These are phyloP conservation scores for Cydia pomonella DNA, from an alignment of 1,140 invertebrate species.

Conservation along the genomic window DNA sequence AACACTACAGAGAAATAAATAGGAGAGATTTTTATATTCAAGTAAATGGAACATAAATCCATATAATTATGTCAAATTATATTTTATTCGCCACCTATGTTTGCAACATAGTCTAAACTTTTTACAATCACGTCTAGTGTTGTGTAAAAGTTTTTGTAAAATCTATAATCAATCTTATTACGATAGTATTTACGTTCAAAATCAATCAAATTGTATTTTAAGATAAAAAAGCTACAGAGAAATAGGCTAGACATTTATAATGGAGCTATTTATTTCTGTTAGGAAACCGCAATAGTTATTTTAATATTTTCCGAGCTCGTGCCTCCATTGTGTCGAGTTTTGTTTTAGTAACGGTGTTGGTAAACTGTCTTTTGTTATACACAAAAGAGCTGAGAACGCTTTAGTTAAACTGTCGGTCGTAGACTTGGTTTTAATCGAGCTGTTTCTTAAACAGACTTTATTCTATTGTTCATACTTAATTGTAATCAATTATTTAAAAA, in stretches of 20 bases:
- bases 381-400: conserved; percentile 14
- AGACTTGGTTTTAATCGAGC: neutral
- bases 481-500: neutral
- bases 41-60: too few species aligned
- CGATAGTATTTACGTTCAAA: neutral
- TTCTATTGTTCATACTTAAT: neutral
- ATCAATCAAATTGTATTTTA: neutral
- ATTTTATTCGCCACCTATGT: neutral
- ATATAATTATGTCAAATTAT: neutral
- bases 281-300: conserved; percentile 17
- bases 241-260: conserved; percentile 13
- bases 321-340: neutral
- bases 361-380: conserved; percentile 23
- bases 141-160: neutral
- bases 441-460: neutral
- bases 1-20: neutral
- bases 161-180: neutral
- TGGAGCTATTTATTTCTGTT: conserved; percentile 14
- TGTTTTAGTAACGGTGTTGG: conserved; percentile 11
- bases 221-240: neutral
- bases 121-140: neutral
- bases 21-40: neutral
- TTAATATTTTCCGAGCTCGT: conserved; percentile 13
- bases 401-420: neutral
- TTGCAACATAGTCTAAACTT: conserved; percentile 1